Percentiles rank a stretch among this genome's conserved stretches.
phyloP scores from a whole-genome alignment of 2,888 invertebrate species.

The Gibbula magus region DNA sequence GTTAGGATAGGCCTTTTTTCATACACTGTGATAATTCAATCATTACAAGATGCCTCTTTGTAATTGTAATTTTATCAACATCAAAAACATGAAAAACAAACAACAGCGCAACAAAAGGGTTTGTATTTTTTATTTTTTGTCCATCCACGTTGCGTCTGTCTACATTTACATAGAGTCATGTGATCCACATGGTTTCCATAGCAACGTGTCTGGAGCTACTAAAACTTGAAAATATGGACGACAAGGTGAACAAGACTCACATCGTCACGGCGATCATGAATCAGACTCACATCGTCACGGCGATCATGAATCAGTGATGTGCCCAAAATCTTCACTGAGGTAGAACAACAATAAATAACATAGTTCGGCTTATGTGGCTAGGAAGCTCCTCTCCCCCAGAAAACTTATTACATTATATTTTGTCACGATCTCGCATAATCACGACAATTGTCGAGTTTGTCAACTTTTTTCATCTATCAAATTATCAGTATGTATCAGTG shows the following conservation, averaged over 20 bases:
- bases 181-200: conserved; percentile 5
- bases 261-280: background rate
- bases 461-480: too few relatives aligned
- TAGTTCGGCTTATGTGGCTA: background rate
- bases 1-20: too few relatives aligned
- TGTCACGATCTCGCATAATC: too few relatives aligned
- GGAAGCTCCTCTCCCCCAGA: background rate
- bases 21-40: too few relatives aligned
- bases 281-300: background rate
- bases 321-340: conserved; percentile 13
- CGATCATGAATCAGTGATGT: conserved; percentile 1
- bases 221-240: conserved; percentile 15
- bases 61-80: too few relatives aligned
- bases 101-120: background rate
- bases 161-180: conserved; percentile 13
- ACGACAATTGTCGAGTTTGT: too few relatives aligned
- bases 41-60: too few relatives aligned
- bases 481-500: too few relatives aligned
- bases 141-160: conserved; percentile 3
- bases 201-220: conserved; percentile 1
- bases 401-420: background rate
- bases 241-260: background rate
- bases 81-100: too few relatives aligned
- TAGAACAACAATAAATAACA: conserved; percentile 13
- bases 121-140: conserved; percentile 1